Base-by-base conservation (phyloP, 2,888 invertebrate genomes). In the Sminthurinus aureus region DNA sequence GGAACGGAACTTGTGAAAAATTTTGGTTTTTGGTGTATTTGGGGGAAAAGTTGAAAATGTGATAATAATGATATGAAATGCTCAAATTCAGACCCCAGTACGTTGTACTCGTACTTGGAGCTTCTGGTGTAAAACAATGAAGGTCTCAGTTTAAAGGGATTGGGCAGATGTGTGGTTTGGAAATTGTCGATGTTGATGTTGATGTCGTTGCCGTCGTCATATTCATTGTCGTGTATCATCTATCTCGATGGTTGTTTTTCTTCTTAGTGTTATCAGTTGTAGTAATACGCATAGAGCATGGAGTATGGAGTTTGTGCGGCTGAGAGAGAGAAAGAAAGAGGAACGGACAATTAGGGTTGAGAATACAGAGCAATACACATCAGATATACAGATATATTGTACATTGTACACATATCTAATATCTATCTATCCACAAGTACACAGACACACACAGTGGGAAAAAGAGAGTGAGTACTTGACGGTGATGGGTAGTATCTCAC, bases 141-240 rank as follows among this genome's bases (percentile, higher is more conserved):
- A 83, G 82, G 84, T 85, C 81, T 85, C 85, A 82, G 79, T 85
- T 85, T 84, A 85, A 84, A 83, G 75, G 84, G 84, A 84, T 82
- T 83, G 76, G 84, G 85, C 82, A 85, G 84, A 80, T 80, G 80
- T 71, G 80, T 80, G 71, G 52, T 11, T 71, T 22, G 26, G 38
- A 38, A 4, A 38, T 38, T 38, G 38, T 4, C 6, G 38, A 4
- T 38, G 38, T 4, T 38, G 38, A 4, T 6, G 38, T 38, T 38
- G 38, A 1, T 6, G 69, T 66, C 20, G 66, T 79, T 50, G 58
- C 50, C 75, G 22, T 58, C 22, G 15, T 79, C 20, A 82, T 38
- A 4, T 75, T 73, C 67, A 79, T 51, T 74, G 24, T 22, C 18
- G 13, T 74, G 74, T 26, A 9, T 64, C 15, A 15, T 64, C n/a